Base-by-base conservation (phyloP, 1,140 invertebrate genomes). In the Hyles vespertilio region DNA sequence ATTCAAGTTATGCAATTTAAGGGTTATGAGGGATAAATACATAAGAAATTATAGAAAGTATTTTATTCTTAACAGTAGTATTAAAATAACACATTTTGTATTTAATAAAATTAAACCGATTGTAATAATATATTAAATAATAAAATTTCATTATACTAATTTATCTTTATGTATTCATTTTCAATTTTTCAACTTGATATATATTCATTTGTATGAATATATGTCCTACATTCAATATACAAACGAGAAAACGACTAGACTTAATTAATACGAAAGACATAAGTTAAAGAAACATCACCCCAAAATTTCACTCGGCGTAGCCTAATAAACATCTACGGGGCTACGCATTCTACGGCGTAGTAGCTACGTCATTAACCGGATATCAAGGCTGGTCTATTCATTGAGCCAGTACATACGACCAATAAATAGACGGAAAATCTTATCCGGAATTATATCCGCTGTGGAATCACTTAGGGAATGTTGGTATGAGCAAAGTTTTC, bases 381-480 rank as follows among this genome's bases (percentile, higher is more conserved):
- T 58, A 65, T 53, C 49, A 59, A 64, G 68, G 60, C 56, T 53
- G 60, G 49, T 49, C 51, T 61, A 63, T 57, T 57, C 55, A 69
- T 68, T 67, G 54, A 58, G 67, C 58, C 61, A 58, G 59, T 63
- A 77, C 66, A 58, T 72, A 81, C 64, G 60, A 58, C 65, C 67
- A 67, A 81, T 79, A 81, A 83, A 77, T 69, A 73, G 61, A 56
- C 70, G 75, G 76, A 72, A 79, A 78, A 69, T 67, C 67, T 74
- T 74, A 67, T 60, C 65, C 58, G 69, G 67, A 74, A 77, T 75
- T 72, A 66, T 70, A 75, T 77, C 74, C 77, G 65, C 60, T 56
- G 67, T 63, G 47, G 55, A 45, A 54, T 50, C 47, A 47, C 11
- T 33, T 34, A 48, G 53, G 50, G 52, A 61, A 40, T 55, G 59